Conservation (phyloP, 2,113 vertebrate species). For the Himantopus leucocephalus region DNA sequence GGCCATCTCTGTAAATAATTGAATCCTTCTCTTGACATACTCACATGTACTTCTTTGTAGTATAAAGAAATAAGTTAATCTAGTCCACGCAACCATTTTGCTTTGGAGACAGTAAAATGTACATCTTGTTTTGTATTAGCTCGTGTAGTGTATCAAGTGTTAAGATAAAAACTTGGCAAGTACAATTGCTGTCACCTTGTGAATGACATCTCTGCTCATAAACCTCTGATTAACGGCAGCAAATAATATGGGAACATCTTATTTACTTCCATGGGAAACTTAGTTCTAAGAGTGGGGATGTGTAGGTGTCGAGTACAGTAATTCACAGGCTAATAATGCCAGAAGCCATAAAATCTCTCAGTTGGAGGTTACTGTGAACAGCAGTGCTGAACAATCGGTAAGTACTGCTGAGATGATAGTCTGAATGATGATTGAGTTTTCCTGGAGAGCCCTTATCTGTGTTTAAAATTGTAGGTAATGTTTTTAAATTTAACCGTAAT, state of each 20-base stretch:
- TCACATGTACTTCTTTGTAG: conserved; percentile 34
- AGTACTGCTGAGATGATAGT: conserved; percentile 55
- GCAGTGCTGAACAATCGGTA: background rate
- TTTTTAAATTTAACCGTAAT: conserved; percentile 17
- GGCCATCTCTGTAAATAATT: conserved; percentile 68
- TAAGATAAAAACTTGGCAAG: background rate
- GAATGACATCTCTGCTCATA: background rate
- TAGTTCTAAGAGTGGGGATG: background rate
- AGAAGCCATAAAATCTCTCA: conserved; percentile 53
- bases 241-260: background rate
- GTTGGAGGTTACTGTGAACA: conserved; percentile 21
- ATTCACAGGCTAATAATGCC: conserved; percentile 36
- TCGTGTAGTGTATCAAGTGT: background rate
- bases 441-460: conserved; percentile 54
- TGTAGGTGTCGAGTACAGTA: background rate
- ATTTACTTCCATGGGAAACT: background rate
- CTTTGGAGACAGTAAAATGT: conserved; percentile 47
- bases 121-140: background rate
- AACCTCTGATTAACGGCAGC: background rate
- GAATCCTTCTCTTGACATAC: conserved; percentile 54
- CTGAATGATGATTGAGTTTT: conserved; percentile 57
- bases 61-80: conserved; percentile 58
- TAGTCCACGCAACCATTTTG: background rate
- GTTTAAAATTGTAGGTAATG: conserved; percentile 49
- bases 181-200: background rate